Evolutionary conservation across 2,113 vertebrate species (phyloP), one percentile per base, ranked within the genome.

Genomic region (Silurus meridionalis): DNA sequence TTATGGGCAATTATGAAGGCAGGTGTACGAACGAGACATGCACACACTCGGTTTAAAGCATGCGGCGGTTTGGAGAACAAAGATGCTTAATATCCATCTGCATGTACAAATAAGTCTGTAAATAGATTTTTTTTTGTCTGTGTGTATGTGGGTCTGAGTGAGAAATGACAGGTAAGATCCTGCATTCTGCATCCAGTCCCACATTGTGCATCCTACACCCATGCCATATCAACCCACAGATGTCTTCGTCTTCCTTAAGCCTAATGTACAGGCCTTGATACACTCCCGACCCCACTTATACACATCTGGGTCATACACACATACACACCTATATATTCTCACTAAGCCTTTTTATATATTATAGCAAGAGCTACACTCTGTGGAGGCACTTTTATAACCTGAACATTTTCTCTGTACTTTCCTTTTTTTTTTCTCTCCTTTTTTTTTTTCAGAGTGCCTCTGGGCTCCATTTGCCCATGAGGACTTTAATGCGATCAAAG

Each of bases 281-380:
- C 93, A 94, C 93, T 93, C 88, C 91, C 94, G 93, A 95, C 94
- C 94, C 37, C 94, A 95, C 90, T 95, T 95, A 90, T 69, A 91
- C 91, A 94, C 94, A 95, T 95, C 92, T 95, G 93, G 94, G 94
- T 95, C 93, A 95, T 92, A 55, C 82, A 84, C 85, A 88, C 72
- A 79, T 57, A 79, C 72, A 87, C 85, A 83, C 79, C 71, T 79
- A 57, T 82, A 66, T 88, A 92, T 79, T 13, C 8, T 55, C 50
- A 11, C 64, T 17, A 53, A 69, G 14, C 17, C 63, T 52, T 82
- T 66, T 83, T 80, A 89, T 87, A 82, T 87, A 85, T 81, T 48
- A 61, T 80, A 80, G 78, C 48, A 61, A 23, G 28, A 21, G 57
- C 5, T 11, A 21, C 4, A 63, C 61, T 23, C 37, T n/a, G 48